Base-by-base conservation (phyloP, 2,888 invertebrate genomes). In the Vannuccia rotundouncinata region DNA sequence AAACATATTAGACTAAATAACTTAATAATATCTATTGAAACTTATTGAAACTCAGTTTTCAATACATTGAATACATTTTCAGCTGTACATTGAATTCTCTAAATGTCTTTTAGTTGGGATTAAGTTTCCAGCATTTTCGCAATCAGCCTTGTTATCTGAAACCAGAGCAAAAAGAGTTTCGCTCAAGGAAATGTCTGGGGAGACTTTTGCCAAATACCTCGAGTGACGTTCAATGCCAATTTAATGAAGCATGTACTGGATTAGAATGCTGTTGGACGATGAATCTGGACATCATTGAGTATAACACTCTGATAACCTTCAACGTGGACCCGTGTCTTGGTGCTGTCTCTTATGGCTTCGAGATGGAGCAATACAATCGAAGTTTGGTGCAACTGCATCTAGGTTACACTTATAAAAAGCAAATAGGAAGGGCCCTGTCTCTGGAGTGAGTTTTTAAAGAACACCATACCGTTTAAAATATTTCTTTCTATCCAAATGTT, bases 321-420 rank as follows among this genome's bases (percentile, higher is more conserved):
- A 27, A 17, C 2, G 66, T 66, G 25, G 66, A 66, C 25, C 66
- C 66, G 10, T 66, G 66, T 22, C 66, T 17, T 5, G 5, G 2
- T 5, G 66, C 66, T 2, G 22, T 66, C 25, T 22, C 10, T 27
- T 66, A 66, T 22, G 66, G 66, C 10, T 66, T 66, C 25, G 66
- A 66, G 22, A 66, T 66, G 66, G 66, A 66, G 25, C 5, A 22
- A 2, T 66, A 66, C 25, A 66, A 66, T 66, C 66, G 66, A 2
- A 66, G 66, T 66, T 66, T 66, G 13, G 66, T 66, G 66, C 66
- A 66, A 22, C 66, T 66, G 2, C 5, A 66, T 66, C 66, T 66
- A 2, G 66, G 66, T 5, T 27, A 66, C 66, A 66, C 17, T 2
- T 66, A 66, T 22, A 5, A 2, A 5, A 66, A 66, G 25, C 66